phyloP scores from a whole-genome alignment of 2,797 vertebrate species.

The Onychomys arenicola region DNA sequence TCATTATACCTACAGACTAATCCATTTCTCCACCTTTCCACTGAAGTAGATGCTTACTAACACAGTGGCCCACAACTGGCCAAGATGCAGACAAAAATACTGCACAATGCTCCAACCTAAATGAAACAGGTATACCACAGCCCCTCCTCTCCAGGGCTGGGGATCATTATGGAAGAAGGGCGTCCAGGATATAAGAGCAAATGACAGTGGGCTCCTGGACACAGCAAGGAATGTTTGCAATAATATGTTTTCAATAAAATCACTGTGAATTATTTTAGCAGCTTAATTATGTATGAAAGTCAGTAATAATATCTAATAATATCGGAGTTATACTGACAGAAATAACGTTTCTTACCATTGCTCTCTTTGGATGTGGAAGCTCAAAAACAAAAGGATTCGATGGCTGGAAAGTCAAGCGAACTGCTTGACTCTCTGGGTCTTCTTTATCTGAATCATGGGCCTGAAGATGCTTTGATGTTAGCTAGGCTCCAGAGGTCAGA shows the following conservation, averaged over 20 bases:
- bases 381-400: neutral
- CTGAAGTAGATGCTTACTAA: neutral
- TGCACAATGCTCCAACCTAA: neutral
- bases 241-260: neutral
- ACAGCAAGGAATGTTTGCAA: neutral
- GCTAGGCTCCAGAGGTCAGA: neutral
- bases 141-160: neutral
- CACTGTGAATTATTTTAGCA: neutral
- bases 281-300: neutral
- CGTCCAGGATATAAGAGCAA: neutral
- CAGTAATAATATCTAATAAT: neutral
- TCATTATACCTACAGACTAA: neutral
- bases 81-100: neutral
- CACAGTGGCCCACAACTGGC: neutral
- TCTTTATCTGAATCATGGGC: too few relatives aligned
- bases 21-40: neutral
- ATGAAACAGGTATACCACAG: neutral
- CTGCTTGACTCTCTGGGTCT: neutral
- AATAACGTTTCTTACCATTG: neutral
- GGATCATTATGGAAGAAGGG: neutral
- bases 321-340: neutral
- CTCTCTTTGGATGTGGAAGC: neutral
- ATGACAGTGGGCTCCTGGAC: neutral
- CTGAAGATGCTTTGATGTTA: neutral
- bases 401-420: neutral